These are phyloP conservation scores for Rhysida immarginata DNA, from an alignment of 1,140 invertebrate genomes.

Conservation along the genomic window DNA sequence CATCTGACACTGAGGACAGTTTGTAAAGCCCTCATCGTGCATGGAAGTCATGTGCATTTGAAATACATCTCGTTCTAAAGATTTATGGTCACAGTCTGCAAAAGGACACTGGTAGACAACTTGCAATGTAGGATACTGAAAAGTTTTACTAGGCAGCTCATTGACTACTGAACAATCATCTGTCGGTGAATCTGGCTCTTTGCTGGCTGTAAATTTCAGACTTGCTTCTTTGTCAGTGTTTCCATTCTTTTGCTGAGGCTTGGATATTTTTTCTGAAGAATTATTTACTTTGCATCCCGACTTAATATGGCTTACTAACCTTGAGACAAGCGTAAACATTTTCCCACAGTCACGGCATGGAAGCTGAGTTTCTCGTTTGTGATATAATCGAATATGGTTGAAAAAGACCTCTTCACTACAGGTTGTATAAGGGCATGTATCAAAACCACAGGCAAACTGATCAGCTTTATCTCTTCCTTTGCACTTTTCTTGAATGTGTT, in stretches of 20 bases:
- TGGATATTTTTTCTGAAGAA: too few relatives aligned
- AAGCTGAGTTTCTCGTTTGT: not conserved
- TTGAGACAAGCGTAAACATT: not conserved
- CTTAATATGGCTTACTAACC: not conserved
- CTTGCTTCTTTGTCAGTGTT: too few relatives aligned
- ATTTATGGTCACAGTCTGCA: constrained; percentile 1
- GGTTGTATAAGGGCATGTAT: not conserved
- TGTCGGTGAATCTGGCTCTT: too few relatives aligned
- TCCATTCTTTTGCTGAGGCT: too few relatives aligned
- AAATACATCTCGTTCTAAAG: constrained; percentile 3
- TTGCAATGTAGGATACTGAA: not conserved
- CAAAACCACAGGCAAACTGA: not conserved
- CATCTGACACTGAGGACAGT: not conserved
- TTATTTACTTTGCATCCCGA: not conserved
- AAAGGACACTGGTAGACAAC: not conserved
- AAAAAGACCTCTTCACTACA: not conserved
- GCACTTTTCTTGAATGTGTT: not conserved
- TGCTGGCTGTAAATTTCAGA: too few relatives aligned
- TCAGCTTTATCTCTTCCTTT: not conserved
- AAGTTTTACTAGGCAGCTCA: too few relatives aligned
- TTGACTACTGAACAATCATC: too few relatives aligned
- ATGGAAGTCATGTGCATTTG: not conserved
- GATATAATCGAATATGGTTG: not conserved
- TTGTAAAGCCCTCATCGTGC: not conserved
- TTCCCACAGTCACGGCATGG: not conserved